Evolutionary conservation across 2,888 invertebrate species (phyloP).

Genomic region (Oscheius sp.): DNA sequence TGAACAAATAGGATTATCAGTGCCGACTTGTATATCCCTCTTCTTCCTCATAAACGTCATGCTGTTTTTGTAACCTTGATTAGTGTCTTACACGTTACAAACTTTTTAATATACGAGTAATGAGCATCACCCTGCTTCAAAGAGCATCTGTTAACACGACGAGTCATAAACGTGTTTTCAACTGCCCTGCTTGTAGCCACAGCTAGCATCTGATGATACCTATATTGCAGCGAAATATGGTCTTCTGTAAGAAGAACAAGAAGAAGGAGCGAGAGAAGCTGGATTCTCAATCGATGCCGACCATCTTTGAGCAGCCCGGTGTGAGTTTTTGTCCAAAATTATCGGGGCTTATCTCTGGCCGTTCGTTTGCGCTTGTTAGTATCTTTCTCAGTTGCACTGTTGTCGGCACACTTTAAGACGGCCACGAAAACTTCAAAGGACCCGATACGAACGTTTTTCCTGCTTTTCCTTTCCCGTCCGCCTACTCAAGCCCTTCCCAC

Average conservation of each 20-base stretch:
- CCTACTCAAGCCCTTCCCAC: background rate
- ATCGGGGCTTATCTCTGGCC: too few species aligned
- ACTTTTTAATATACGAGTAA: background rate
- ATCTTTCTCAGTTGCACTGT: too few species aligned
- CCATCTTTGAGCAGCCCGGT: slow-evolving; percentile 26
- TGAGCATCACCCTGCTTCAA: too few species aligned
- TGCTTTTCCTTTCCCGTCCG: background rate
- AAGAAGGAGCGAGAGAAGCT: slow-evolving; percentile 21
- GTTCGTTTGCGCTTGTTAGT: too few species aligned
- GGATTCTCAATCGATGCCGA: slow-evolving; percentile 16
- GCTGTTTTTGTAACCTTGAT: background rate
- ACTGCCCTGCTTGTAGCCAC: background rate
- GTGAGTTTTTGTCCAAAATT: background rate
- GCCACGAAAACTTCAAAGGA: slow-evolving; percentile 13
- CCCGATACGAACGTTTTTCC: background rate
- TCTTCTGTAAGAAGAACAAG: slow-evolving; percentile 28
- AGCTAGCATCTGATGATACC: background rate
- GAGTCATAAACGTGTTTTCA: too few species aligned
- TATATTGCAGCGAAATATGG: slow-evolving; percentile 22
- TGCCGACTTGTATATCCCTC: slow-evolving; percentile 21
- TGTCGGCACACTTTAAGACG: background rate
- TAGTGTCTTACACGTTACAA: background rate
- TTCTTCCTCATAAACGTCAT: slow-evolving; percentile 10
- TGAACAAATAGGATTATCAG: slow-evolving; percentile 34
- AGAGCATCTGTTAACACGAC: too few species aligned